Evolutionary conservation across 2,113 vertebrate species (phyloP), one percentile per base, ranked within the genome.

Genomic region (Chrysemys picta): DNA sequence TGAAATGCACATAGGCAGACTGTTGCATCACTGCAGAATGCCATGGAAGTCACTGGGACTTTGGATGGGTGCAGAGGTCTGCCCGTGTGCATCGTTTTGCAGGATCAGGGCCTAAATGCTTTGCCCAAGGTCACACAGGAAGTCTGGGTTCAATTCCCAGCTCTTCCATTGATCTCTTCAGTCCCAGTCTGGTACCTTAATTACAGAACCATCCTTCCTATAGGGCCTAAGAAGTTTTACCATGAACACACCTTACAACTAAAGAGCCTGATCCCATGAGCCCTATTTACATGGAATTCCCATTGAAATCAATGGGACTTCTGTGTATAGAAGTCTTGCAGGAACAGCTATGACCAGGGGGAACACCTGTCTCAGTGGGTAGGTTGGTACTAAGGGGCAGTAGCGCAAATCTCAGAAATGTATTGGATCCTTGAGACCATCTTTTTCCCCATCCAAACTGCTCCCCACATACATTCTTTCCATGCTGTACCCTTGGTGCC

Each of bases 351-450:
- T 80, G 38, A 84, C 80, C 21, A 80, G 16, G 14, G 19, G 10
- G 38, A 50, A 42, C 65, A 85, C 92, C 57, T 89, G 89, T 95
- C 17, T 24, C 35, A 76, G 14, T 80, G 16, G 1, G 4, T 69
- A 84, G 35, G 38, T 94, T 72, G 52, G 25, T 92, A 91, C 1
- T 0, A 1, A 0, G 0, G 31, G 47, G 9, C 49, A 47, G 69
- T 12, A 8, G 69, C 19, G 1, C 69, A 75, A 72, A 21, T n/a
- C 17, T 35, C 65, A 91, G 27, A 5, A 87, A 11, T 22, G 52
- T 45, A 10, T 1, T 69, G 35, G 88, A 45, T 84, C 29, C 49
- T 72, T 1, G 9, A 90, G 16, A 80, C 8, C n/a, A 29, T 6
- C 47, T 89, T 90, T 13, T 87, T 95, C 6, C 10, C 14, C 85